phyloP scores from a whole-genome alignment of 2,888 invertebrate genomes.

The Drosophila infuscata region DNA sequence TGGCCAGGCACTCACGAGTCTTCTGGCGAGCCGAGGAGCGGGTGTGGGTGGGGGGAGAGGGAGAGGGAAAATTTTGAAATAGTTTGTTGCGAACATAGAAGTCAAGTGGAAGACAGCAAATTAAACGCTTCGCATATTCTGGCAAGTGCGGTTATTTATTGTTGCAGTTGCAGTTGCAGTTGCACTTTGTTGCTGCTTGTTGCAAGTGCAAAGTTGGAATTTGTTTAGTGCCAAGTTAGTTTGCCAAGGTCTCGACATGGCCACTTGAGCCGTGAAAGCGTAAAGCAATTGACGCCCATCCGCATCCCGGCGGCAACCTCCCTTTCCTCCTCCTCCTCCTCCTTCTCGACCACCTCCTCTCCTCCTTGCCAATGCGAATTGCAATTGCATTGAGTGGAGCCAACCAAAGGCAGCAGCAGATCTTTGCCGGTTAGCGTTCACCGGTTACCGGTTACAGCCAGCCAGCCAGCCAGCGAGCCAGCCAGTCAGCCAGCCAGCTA shows the following conservation, averaged over 20 bases:
- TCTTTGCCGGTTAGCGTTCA: constrained; percentile 7
- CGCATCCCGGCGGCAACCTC: constrained; percentile 12
- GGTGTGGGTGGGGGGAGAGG: not conserved
- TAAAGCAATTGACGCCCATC: constrained; percentile 58
- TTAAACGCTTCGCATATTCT: constrained; percentile 37
- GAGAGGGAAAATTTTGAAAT: constrained; percentile 18
- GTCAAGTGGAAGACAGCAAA: constrained; percentile 28
- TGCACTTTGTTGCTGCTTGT: constrained; percentile 22
- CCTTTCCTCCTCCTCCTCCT: not conserved
- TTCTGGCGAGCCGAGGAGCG: rapidly evolving
- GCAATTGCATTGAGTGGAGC: constrained; percentile 12
- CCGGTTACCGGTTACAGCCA: not conserved
- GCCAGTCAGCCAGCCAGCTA: constrained; percentile 14
- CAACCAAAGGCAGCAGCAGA: not conserved
- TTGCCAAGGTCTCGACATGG: constrained; percentile 58
- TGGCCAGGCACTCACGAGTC: not conserved
- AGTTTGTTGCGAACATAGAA: constrained; percentile 31
- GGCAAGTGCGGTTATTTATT: constrained; percentile 43
- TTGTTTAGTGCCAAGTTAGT: constrained; percentile 51
- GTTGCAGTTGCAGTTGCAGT: constrained; percentile 31
- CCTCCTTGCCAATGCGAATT: constrained; percentile 3
- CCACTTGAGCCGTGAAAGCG: constrained; percentile 60
- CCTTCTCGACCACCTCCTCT: not conserved
- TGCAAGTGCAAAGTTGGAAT: constrained; percentile 31
- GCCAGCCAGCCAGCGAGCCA: not conserved